Evolutionary conservation across 23 tunicate species (phyloP).

Genomic region (Styela plicata): DNA sequence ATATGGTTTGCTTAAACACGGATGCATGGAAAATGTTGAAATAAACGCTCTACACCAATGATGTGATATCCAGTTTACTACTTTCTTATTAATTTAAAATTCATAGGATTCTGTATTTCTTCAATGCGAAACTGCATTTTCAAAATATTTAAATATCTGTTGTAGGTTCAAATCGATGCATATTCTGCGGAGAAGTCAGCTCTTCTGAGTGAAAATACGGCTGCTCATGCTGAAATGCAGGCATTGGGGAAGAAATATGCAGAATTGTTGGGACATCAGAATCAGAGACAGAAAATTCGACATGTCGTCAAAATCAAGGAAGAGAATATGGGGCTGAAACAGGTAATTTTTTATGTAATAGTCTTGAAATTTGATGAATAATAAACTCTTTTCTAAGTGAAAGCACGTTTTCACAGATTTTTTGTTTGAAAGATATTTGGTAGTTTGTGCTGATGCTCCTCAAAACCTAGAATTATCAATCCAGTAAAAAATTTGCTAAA

Average conservation of each 20-base stretch:
- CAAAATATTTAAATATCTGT: neutral
- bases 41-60: no score
- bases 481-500: no score
- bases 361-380: neutral
- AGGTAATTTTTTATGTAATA: constrained; percentile 39
- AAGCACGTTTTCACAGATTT: no score
- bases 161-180: constrained; percentile 76
- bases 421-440: no score
- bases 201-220: constrained; percentile 58
- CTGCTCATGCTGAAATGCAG: constrained; percentile 68
- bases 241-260: constrained; percentile 77
- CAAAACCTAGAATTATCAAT: no score
- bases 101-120: no score
- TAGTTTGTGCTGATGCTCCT: no score
- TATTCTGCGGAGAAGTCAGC: constrained; percentile 61
- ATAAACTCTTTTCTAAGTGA: neutral
- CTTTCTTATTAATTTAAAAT: no score
- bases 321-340: constrained; percentile 58
- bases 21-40: no score
- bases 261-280: constrained; percentile 86
- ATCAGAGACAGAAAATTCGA: constrained; percentile 84
- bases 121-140: no score
- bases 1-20: no score
- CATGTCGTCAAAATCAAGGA: constrained; percentile 90
- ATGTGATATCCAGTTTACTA: no score